Conservation (phyloP, 2,888 invertebrate species). For the Aleiodes testaceus region DNA sequence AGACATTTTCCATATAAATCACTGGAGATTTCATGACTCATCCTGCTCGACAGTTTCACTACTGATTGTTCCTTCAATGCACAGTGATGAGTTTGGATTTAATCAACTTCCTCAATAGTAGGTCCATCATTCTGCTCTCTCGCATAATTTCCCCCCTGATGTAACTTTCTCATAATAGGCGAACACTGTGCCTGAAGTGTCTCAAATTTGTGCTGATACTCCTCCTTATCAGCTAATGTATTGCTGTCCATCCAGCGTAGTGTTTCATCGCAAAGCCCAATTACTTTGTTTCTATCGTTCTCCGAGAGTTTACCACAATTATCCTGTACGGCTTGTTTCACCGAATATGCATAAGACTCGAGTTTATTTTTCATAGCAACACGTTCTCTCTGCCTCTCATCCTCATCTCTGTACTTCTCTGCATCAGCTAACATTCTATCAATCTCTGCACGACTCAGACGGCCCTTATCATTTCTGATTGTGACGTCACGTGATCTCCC, state of each 20-base stretch:
- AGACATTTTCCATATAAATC: too few species aligned
- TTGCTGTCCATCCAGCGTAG: constrained; percentile 77
- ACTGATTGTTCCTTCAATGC: too few species aligned
- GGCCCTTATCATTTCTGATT: constrained; percentile 78
- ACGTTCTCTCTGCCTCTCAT: constrained; percentile 74
- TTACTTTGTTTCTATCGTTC: constrained; percentile 74
- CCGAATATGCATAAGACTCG: constrained; percentile 71
- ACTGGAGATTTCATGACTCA: neutral
- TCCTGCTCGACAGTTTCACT: too few species aligned
- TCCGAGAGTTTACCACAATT: constrained; percentile 59
- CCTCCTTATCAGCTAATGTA: constrained; percentile 78
- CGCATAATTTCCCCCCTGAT: constrained; percentile 49
- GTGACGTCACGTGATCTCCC: constrained; percentile 70
- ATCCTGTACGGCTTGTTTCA: constrained; percentile 67
- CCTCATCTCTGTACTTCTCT: constrained; percentile 74
- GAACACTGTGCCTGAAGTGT: constrained; percentile 74
- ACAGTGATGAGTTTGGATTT: neutral
- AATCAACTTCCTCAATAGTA: constrained; percentile 52
- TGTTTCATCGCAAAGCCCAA: constrained; percentile 75
- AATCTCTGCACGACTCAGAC: constrained; percentile 79
- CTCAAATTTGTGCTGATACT: constrained; percentile 79
- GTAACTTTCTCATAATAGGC: constrained; percentile 61
- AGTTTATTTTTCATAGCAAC: constrained; percentile 74
- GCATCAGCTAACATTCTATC: constrained; percentile 77
- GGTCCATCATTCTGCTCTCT: constrained; percentile 39